These are phyloP conservation scores for Coilia nasus DNA, from an alignment of 2,797 vertebrate genomes.

Conservation along the genomic window DNA sequence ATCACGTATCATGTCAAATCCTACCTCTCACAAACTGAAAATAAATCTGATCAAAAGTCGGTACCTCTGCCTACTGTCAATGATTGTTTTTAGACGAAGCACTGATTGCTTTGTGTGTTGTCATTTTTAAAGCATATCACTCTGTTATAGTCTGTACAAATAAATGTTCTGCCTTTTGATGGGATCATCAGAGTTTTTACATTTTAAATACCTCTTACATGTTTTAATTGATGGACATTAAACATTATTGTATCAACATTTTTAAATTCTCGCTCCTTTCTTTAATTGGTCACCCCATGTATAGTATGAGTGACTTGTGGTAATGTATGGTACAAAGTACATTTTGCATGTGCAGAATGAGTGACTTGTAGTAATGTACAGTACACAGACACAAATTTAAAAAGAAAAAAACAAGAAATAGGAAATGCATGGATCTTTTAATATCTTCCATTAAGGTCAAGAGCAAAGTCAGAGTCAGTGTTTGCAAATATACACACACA, in stretches of 20 bases:
- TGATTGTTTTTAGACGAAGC: constrained; percentile 41
- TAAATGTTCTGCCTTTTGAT: constrained; percentile 45
- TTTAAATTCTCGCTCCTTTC: not conserved
- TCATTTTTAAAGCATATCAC: constrained; percentile 44
- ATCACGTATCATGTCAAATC: constrained; percentile 11
- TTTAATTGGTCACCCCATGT: not conserved
- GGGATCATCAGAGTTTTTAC: constrained; percentile 12
- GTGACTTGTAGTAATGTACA: too few relatives aligned
- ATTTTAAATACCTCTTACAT: constrained; percentile 44
- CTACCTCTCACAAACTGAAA: not conserved
- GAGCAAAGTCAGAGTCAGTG: too few relatives aligned
- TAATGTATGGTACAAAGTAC: too few relatives aligned
- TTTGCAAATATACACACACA: too few relatives aligned
- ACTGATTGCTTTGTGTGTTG: constrained; percentile 41
- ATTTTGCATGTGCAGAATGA: too few relatives aligned
- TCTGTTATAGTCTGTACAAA: constrained; percentile 44
- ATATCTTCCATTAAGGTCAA: too few relatives aligned
- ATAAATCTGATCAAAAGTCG: constrained; percentile 26
- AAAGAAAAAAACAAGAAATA: too few relatives aligned
- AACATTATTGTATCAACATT: constrained; percentile 46
- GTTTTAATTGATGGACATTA: constrained; percentile 53
- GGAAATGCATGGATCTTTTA: too few relatives aligned
- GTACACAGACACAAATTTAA: too few relatives aligned
- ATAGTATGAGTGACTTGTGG: too few relatives aligned
- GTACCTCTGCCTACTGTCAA: constrained; percentile 17